Evolutionary conservation across 1,140 invertebrate species (phyloP).

Genomic region (Zaprionus ghesquierei): DNA sequence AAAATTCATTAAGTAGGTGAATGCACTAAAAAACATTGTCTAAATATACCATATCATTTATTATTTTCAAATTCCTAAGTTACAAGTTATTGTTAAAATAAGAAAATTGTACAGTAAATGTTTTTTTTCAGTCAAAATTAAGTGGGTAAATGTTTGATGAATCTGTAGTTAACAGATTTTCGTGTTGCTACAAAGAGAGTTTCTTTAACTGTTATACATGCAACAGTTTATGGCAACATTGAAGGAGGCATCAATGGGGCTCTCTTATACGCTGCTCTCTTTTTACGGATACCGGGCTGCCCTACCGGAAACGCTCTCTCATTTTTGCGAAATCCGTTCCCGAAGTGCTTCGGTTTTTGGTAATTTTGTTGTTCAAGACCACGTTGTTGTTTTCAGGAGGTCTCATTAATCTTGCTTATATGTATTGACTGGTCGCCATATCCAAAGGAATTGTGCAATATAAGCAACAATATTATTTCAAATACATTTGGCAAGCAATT

Average conservation of each 20-base stretch:
- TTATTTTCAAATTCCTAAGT: background rate
- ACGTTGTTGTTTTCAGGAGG: conserved; percentile 29
- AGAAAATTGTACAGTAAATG: background rate
- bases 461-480: conserved; percentile 60
- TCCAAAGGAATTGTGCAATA: conserved; percentile 60
- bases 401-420: conserved; percentile 52
- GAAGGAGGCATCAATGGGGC: background rate
- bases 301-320: background rate
- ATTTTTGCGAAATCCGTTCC: background rate
- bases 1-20: background rate
- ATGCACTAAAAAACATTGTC: background rate
- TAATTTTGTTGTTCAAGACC: conserved; percentile 15
- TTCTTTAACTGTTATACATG: conserved; percentile 25
- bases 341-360: background rate
- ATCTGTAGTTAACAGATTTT: background rate
- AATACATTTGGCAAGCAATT: conserved; percentile 12
- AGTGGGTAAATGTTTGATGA: background rate
- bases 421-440: conserved; percentile 42
- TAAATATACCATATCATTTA: background rate
- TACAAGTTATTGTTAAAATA: background rate
- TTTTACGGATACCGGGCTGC: background rate
- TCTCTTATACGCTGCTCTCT: conserved; percentile 28
- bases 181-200: background rate
- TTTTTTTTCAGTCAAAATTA: background rate
- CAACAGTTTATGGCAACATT: conserved; percentile 21